phyloP scores from a whole-genome alignment of 2,888 invertebrate species.

The Orchesellides sinensis region DNA sequence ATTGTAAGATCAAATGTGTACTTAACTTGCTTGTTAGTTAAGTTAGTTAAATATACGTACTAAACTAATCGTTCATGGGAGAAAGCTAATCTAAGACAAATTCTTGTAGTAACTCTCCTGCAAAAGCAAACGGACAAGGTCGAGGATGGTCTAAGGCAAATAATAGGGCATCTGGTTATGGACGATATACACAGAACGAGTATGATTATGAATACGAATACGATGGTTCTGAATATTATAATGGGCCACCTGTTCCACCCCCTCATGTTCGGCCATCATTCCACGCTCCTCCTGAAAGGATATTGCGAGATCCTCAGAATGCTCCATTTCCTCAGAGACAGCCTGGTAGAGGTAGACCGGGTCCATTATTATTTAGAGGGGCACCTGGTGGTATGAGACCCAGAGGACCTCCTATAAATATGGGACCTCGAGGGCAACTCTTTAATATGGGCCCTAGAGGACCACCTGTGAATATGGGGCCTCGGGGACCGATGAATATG shows the following conservation, averaged over 20 bases:
- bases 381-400: background rate
- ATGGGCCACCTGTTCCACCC: background rate
- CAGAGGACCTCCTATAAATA: background rate
- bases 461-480: background rate
- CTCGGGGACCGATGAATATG: no score
- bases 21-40: no score
- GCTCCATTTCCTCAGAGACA: background rate
- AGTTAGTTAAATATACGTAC: background rate
- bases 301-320: constrained; percentile 49
- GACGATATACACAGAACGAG: background rate
- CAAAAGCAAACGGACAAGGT: background rate
- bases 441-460: constrained; percentile 10
- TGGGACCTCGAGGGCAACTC: no score
- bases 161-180: background rate
- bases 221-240: background rate
- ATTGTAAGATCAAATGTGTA: background rate
- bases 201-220: background rate
- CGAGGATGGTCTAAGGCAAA: background rate
- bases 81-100: no score
- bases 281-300: constrained; percentile 45
- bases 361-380: no score
- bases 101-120: background rate
- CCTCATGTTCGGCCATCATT: constrained; percentile 2
- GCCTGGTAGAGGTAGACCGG: background rate
- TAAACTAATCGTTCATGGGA: background rate